Percentiles rank a stretch among this genome's conserved stretches.
phyloP scores from a whole-genome alignment of 2,888 invertebrate genomes.

The Liopterus haemorrhoidalis region DNA sequence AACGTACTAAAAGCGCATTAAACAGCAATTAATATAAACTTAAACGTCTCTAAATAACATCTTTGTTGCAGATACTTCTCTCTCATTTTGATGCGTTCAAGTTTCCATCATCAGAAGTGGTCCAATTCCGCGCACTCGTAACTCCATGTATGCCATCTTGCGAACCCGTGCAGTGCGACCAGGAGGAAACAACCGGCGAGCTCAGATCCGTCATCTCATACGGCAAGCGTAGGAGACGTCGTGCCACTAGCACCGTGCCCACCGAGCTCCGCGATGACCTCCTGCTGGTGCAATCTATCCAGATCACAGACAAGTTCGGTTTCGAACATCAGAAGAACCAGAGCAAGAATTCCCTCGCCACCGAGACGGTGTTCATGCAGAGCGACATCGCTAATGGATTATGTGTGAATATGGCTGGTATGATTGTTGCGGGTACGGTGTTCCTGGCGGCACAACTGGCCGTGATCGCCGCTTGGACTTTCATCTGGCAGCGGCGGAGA shows the following conservation, averaged over 20 bases:
- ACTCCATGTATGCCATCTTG: slow-evolving; percentile 92
- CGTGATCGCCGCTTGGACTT: slow-evolving; percentile 82
- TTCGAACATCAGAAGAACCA: slow-evolving; percentile 63
- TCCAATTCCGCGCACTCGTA: slow-evolving; percentile 91
- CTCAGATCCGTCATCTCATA: slow-evolving; percentile 75
- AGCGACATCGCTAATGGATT: slow-evolving; percentile 52
- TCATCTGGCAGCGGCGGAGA: slow-evolving; percentile 76
- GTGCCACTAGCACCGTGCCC: slow-evolving; percentile 49
- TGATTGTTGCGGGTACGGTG: slow-evolving; percentile 78
- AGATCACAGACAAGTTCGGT: slow-evolving; percentile 88
- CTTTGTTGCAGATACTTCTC: slow-evolving; percentile 62
- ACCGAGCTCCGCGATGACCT: slow-evolving; percentile 65
- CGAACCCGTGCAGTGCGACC: slow-evolving; percentile 85
- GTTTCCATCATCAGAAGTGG: slow-evolving; percentile 90
- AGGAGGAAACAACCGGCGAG: slow-evolving; percentile 76
- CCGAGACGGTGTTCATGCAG: slow-evolving; percentile 67
- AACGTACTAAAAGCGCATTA: neutral
- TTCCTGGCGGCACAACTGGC: slow-evolving; percentile 83
- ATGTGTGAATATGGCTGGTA: slow-evolving; percentile 72
- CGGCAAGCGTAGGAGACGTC: slow-evolving; percentile 70
- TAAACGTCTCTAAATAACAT: slow-evolving; percentile 3
- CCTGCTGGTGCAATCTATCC: slow-evolving; percentile 82
- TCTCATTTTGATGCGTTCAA: slow-evolving; percentile 95
- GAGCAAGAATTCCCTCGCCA: slow-evolving; percentile 46
- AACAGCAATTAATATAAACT: neutral